Evolutionary conservation across 2,797 vertebrate genomes (phyloP).

Genomic region (Harpagifer antarcticus): DNA sequence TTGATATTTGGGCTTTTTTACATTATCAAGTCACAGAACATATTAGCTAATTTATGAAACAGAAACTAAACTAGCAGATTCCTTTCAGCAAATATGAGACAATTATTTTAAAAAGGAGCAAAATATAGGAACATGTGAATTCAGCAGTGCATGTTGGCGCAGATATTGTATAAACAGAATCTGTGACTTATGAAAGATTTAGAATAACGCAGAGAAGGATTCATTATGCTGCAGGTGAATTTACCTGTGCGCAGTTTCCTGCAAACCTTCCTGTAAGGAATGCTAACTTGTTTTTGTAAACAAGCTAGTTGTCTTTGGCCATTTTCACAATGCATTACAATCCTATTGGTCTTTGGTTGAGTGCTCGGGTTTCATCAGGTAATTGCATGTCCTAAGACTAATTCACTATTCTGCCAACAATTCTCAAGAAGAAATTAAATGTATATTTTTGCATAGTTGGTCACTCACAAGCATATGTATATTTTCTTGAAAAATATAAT

Average conservation of each 20-base stretch:
- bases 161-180: neutral
- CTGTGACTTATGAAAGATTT: neutral
- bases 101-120: neutral
- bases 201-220: neutral
- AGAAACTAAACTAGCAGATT: neutral
- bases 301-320: neutral
- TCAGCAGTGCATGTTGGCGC: neutral
- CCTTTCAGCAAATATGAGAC: too few relatives aligned
- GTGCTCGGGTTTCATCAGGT: neutral
- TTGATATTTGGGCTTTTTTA: neutral
- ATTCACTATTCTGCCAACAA: neutral
- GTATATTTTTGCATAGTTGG: neutral
- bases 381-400: neutral
- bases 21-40: neutral
- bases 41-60: neutral
- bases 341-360: neutral
- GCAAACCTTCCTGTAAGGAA: neutral
- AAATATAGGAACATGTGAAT: neutral
- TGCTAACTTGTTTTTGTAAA: neutral
- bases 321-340: neutral
- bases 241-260: neutral
- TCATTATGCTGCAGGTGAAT: neutral
- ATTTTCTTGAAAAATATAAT: neutral
- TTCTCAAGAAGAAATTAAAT: neutral
- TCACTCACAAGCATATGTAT: neutral